phyloP scores from a whole-genome alignment of 2,888 invertebrate genomes.

The Thereva nobilitata region DNA sequence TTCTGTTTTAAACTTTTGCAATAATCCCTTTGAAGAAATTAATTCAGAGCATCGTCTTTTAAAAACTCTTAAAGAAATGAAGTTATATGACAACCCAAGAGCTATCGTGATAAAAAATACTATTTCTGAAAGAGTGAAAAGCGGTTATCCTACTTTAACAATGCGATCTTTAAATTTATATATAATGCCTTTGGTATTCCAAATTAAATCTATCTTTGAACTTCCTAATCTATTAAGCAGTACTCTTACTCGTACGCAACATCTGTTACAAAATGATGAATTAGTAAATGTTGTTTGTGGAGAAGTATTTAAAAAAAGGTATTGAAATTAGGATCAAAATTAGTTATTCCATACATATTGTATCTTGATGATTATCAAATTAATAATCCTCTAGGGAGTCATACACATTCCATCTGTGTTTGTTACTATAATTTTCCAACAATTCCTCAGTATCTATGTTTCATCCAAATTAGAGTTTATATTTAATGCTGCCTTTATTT shows the following conservation, averaged over 20 bases:
- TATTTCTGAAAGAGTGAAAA: constrained; percentile 1
- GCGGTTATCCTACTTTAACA: constrained; percentile 13
- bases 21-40: constrained; percentile 36
- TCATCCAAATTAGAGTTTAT: constrained; percentile 42
- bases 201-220: constrained; percentile 36
- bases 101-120: constrained; percentile 7
- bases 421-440: constrained; percentile 15
- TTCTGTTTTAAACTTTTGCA: constrained; percentile 9
- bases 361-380: constrained; percentile 41
- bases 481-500: constrained; percentile 42
- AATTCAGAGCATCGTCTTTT: constrained; percentile 36
- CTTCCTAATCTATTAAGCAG: constrained; percentile 24
- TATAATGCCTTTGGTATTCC: constrained; percentile 35
- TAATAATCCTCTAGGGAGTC: constrained; percentile 40
- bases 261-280: neutral
- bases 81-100: constrained; percentile 25
- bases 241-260: no score
- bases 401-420: constrained; percentile 11
- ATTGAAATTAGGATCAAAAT: neutral
- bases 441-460: constrained; percentile 42
- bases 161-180: constrained; percentile 22
- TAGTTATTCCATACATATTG: constrained; percentile 31
- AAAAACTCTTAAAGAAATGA: constrained; percentile 28
- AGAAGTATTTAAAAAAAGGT: constrained; percentile 30
- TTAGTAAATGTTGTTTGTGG: constrained; percentile 34